Conservation (phyloP, 92 coral and sea anemone genomes). For the Meandrina meandrites region DNA sequence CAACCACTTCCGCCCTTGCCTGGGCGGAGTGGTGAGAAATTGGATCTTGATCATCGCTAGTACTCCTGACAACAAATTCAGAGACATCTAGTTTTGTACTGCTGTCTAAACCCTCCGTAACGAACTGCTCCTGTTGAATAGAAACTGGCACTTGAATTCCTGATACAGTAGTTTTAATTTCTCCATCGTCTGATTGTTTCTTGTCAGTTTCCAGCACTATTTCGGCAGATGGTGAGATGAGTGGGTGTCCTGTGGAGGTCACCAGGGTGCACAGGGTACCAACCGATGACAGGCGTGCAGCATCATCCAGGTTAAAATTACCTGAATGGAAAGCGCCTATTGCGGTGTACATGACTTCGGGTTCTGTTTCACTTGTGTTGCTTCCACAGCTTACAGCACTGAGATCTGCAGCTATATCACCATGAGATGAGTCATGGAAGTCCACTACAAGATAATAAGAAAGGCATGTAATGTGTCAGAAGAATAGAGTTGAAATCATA, state of each 20-base stretch:
- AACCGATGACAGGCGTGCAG: slow-evolving; percentile 75
- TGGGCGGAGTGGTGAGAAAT: slow-evolving; percentile 34
- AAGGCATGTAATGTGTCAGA: neutral
- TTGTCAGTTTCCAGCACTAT: slow-evolving; percentile 44
- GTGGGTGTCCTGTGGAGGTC: slow-evolving; percentile 74
- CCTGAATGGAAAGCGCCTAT: slow-evolving; percentile 83
- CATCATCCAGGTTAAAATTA: slow-evolving; percentile 85
- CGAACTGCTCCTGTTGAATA: slow-evolving; percentile 58
- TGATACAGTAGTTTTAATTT: slow-evolving; percentile 30
- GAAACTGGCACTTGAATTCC: slow-evolving; percentile 51
- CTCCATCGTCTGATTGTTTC: slow-evolving; percentile 62
- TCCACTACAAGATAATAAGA: slow-evolving; percentile 20
- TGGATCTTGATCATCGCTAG: slow-evolving; percentile 52
- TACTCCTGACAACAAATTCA: slow-evolving; percentile 76
- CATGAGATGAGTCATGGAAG: slow-evolving; percentile 23
- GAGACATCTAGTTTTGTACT: slow-evolving; percentile 72
- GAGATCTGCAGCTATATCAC: slow-evolving; percentile 28
- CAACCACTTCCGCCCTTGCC: slow-evolving; percentile 48
- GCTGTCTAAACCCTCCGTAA: slow-evolving; percentile 54
- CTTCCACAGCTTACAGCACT: slow-evolving; percentile 36
- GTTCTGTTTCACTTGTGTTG: slow-evolving; percentile 58
- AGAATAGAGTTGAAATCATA: neutral
- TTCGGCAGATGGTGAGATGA: slow-evolving; percentile 64
- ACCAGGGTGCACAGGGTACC: slow-evolving; percentile 70
- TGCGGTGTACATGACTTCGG: slow-evolving; percentile 83